A percentile compares a stretch with the other conserved stretches of the same genome.
phyloP scores from a whole-genome alignment of 2,113 vertebrate genomes.

The Strix aluco region DNA sequence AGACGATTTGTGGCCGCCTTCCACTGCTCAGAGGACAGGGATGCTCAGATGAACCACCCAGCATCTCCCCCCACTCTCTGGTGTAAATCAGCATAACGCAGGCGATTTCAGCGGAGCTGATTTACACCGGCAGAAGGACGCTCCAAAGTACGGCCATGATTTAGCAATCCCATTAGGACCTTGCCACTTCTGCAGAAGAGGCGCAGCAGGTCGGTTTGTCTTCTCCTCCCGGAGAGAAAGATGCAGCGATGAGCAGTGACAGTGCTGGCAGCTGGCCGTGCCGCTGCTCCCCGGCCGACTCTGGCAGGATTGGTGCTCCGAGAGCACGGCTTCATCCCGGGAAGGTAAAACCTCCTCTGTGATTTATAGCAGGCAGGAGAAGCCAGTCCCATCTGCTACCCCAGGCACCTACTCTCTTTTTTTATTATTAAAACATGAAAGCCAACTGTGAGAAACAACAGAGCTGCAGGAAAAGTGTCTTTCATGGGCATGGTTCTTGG shows the following conservation, averaged over 20 bases:
- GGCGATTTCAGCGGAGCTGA: neutral
- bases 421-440: neutral
- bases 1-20: neutral
- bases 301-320: rapidly evolving
- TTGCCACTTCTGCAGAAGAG: slow-evolving; percentile 4
- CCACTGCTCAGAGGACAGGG: neutral
- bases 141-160: neutral
- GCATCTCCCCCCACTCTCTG: neutral
- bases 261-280: neutral
- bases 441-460: neutral
- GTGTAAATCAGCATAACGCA: neutral
- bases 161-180: slow-evolving; percentile 47
- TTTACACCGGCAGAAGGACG: neutral
- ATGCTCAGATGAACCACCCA: neutral
- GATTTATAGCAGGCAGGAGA: slow-evolving; percentile 14
- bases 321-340: neutral
- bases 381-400: slow-evolving; percentile 14
- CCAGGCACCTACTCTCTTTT: neutral
- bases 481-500: neutral
- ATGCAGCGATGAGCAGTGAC: neutral
- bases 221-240: neutral
- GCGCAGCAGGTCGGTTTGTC: neutral
- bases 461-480: neutral
- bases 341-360: neutral
- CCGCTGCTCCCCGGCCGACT: rapidly evolving